Evolutionary conservation across 2,888 invertebrate genomes (phyloP).

Genomic region (Tigriopus californicus): DNA sequence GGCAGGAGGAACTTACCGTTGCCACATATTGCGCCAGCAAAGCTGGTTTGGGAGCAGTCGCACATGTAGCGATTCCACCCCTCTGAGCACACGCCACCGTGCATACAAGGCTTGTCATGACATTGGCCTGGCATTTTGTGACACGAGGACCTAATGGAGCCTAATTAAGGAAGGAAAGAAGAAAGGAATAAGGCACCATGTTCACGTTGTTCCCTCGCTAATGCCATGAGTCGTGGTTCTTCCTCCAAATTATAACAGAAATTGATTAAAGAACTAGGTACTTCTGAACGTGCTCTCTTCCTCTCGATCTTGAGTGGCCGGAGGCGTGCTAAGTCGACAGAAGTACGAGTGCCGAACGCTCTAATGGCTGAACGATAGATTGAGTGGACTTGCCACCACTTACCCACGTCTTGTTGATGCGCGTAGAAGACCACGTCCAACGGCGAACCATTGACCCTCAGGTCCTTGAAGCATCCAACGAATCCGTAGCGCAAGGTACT

Average conservation of each 20-base stretch:
- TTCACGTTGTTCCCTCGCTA: too few species aligned
- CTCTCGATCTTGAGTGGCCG: background rate
- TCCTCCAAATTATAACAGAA: background rate
- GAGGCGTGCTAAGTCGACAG: background rate
- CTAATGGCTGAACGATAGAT: too few species aligned
- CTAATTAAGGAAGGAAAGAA: background rate
- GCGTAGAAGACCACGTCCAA: conserved; percentile 75
- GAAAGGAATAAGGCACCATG: background rate
- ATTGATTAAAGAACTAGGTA: too few species aligned
- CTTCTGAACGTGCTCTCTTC: background rate
- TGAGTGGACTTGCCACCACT: conserved; percentile 18
- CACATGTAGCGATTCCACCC: conserved; percentile 91
- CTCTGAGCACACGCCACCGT: conserved; percentile 68
- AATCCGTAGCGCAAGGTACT: conserved; percentile 72
- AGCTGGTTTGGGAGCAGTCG: conserved; percentile 73
- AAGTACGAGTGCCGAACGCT: too few species aligned
- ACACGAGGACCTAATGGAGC: conserved; percentile 12
- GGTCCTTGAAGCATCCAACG: conserved; percentile 78
- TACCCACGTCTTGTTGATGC: conserved; percentile 70
- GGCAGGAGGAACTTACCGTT: conserved; percentile 42
- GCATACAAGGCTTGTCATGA: conserved; percentile 41
- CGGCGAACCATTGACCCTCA: conserved; percentile 66
- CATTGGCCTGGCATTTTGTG: conserved; percentile 13
- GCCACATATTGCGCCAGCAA: conserved; percentile 76
- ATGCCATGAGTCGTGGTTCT: background rate